Evolutionary conservation across 2,113 vertebrate species (phyloP), one percentile per base, ranked within the genome.

Genomic region (Engraulis encrasicolus): DNA sequence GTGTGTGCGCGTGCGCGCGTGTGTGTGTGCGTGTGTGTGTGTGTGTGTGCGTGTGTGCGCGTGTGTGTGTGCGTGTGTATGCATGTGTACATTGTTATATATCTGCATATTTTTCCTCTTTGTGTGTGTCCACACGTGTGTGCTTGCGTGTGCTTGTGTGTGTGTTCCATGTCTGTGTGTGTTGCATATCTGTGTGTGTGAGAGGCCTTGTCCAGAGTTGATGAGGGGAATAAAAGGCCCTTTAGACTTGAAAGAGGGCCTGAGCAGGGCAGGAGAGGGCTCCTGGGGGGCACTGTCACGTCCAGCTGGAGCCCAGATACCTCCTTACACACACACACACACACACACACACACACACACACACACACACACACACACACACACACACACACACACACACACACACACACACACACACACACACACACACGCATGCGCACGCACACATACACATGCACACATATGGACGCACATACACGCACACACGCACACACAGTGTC

Each of bases 281-380:
- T 31, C 58, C 40, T 45, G 31, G 23, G n/a, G 58, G 58, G 6
- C 58, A 31, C 7, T 66, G 58, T 66, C 58, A 66, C 20, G 9
- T 9, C 58, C 58, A 66, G 58, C 58, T 66, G 58, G 58, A 66
- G 31, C 58, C 58, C 58, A 66, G n/a, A 66, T 23, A 61, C 58
- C 23, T 23, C 23, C 58, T n/a, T 11, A 31, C 58, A 31, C 58
- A 66, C 58, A 66, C 58, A 3, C 58, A 61, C 58, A 66, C 58
- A 66, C 58, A 66, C 58, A 31, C 58, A 31, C 58, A 66, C 54
- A 66, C 58, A 66, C 23, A 31, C 52, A n/a, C 23, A 27, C 23
- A 27, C 23, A 66, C 58, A 66, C 58, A 66, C 58, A 66, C 23
- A 66, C 23, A 31, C 23, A 66, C 58, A 31, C 1, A n/a, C 54